A percentile compares a stretch with the other conserved stretches of the same genome.
These are phyloP conservation scores for Drymodes brunneopygia DNA, from an alignment of 2,113 vertebrate genomes.

Conservation along the genomic window DNA sequence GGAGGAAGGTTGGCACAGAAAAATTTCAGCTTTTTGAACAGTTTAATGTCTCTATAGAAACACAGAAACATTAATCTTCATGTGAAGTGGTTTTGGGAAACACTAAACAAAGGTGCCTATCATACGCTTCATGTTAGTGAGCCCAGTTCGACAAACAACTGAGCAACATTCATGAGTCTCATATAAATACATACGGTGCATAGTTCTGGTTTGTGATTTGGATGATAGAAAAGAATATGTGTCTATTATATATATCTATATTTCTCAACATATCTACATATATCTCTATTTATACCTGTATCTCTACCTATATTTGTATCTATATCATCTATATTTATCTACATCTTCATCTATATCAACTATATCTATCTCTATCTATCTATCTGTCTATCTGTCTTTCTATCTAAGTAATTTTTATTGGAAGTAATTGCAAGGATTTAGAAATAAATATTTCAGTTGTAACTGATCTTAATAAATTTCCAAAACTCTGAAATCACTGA, in stretches of 20 bases:
- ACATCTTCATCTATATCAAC: neutral
- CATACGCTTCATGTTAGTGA: accelerated
- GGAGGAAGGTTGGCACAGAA: accelerated
- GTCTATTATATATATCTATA: neutral
- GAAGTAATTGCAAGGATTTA: neutral
- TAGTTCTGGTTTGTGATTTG: neutral
- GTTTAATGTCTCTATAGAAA: neutral
- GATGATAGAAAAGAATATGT: neutral
- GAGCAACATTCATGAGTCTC: neutral
- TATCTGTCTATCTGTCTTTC: too few species aligned
- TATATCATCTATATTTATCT: neutral
- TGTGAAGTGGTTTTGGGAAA: neutral
- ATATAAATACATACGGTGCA: neutral
- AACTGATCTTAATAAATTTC: neutral
- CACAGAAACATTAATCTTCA: neutral
- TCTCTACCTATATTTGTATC: neutral
- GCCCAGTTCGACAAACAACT: neutral
- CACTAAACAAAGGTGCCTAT: too few species aligned
- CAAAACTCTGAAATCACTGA: neutral
- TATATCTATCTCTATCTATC: neutral
- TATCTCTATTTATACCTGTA: neutral
- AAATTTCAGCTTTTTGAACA: neutral
- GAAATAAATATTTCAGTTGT: neutral
- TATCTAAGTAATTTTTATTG: neutral
- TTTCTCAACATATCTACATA: too few species aligned